A percentile compares a stretch with the other conserved stretches of the same genome.
Evolutionary conservation across 2,113 vertebrate genomes (phyloP).

Genomic region (Cinclus cinclus): DNA sequence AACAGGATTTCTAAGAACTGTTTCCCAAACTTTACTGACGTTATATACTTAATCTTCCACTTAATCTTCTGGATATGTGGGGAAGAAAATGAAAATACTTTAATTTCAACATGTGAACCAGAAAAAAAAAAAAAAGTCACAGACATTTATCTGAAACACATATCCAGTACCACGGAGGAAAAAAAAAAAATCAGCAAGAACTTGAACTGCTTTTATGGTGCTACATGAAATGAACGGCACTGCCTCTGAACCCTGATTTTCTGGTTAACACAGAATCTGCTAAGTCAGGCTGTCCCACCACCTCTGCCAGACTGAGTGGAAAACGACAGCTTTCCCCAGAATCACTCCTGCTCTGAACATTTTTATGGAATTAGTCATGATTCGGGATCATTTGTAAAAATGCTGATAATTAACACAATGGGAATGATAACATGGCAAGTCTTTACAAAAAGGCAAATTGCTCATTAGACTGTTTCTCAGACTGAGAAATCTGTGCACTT

Average conservation of each 20-base stretch:
- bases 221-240: accelerated
- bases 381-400: not conserved
- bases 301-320: not conserved
- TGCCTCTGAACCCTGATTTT: not conserved
- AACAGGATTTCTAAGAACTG: not conserved
- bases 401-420: not conserved
- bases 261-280: not conserved
- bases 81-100: not conserved
- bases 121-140: not conserved
- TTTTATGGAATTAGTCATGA: not conserved
- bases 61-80: no score
- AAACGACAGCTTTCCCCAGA: not conserved
- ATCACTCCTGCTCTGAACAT: not conserved
- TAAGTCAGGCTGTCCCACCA: not conserved
- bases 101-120: not conserved
- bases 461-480: not conserved
- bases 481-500: not conserved
- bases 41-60: not conserved
- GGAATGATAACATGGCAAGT: not conserved
- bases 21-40: not conserved
- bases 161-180: not conserved
- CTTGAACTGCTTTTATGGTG: not conserved
- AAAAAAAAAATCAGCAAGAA: not conserved
- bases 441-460: not conserved
- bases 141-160: not conserved